Evolutionary conservation across 2,113 vertebrate genomes (phyloP).

Genomic region (Sebastes fasciatus): DNA sequence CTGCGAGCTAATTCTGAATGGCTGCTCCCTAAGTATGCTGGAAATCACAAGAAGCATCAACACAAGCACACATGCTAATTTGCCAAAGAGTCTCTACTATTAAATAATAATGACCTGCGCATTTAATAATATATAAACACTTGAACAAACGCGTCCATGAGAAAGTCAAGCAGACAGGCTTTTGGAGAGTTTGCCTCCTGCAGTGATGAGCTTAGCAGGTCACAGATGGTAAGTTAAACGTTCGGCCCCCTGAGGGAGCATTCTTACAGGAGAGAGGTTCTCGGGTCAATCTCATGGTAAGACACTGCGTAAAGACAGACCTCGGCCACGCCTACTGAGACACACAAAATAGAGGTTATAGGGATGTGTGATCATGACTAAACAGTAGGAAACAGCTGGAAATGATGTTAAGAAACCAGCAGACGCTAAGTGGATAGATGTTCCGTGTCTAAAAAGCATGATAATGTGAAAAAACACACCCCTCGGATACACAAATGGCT

Average conservation of each 20-base stretch:
- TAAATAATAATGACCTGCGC: background rate
- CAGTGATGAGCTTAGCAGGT: constrained; percentile 79
- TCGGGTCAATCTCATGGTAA: constrained; percentile 61
- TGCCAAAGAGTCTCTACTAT: background rate
- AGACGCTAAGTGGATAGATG: constrained; percentile 29
- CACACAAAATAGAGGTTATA: constrained; percentile 18
- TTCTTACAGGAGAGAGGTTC: constrained; percentile 65
- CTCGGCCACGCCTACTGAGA: constrained; percentile 40
- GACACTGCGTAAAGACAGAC: constrained; percentile 46
- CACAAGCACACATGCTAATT: background rate
- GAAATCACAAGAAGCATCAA: constrained; percentile 19
- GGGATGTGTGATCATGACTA: constrained; percentile 43
- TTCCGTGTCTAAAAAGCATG: constrained; percentile 19
- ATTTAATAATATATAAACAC: constrained; percentile 9
- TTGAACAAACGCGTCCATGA: constrained; percentile 14
- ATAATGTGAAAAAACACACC: constrained; percentile 24
- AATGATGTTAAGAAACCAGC: constrained; percentile 31
- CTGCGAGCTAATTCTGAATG: constrained; percentile 10
- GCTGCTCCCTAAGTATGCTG: background rate
- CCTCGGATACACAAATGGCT: constrained; percentile 26
- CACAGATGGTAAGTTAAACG: constrained; percentile 74
- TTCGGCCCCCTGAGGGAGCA: constrained; percentile 57
- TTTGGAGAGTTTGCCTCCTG: constrained; percentile 50
- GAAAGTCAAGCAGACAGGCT: constrained; percentile 24
- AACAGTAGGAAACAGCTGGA: constrained; percentile 54